Evolutionary conservation across 2,888 invertebrate genomes (phyloP).

Genomic region (Drosophila tanythrix): DNA sequence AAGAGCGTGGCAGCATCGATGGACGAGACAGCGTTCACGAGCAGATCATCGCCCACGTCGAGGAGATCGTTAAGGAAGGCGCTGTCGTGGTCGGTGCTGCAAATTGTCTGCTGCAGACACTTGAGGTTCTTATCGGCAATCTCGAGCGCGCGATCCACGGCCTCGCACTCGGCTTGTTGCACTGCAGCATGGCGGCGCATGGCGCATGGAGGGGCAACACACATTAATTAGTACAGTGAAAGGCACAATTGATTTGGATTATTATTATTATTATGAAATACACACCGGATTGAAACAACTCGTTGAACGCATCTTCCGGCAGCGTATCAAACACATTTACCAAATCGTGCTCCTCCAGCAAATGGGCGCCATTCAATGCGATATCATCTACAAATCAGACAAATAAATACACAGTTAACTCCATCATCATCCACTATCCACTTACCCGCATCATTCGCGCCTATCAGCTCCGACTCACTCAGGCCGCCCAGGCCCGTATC

Average conservation of each 20-base stretch:
- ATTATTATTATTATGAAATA: slow-evolving; percentile 65
- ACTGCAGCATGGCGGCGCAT: slow-evolving; percentile 65
- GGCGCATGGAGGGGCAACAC: slow-evolving; percentile 59
- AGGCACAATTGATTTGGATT: slow-evolving; percentile 60
- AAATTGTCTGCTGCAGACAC: slow-evolving; percentile 88
- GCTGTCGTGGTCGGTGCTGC: slow-evolving; percentile 76
- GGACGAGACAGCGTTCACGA: slow-evolving; percentile 78
- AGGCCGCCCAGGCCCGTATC: slow-evolving; percentile 87
- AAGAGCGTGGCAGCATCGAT: slow-evolving; percentile 82
- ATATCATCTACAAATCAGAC: slow-evolving; percentile 85
- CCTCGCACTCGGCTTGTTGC: slow-evolving; percentile 93
- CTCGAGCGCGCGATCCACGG: slow-evolving; percentile 93
- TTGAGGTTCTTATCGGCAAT: slow-evolving; percentile 91
- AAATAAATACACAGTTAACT: slow-evolving; percentile 2
- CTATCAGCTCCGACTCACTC: slow-evolving; percentile 87
- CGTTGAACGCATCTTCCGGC: slow-evolving; percentile 93
- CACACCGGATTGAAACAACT: slow-evolving; percentile 89
- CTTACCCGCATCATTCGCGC: slow-evolving; percentile 85
- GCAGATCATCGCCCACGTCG: slow-evolving; percentile 83
- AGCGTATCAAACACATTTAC: slow-evolving; percentile 91
- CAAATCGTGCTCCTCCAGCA: slow-evolving; percentile 90
- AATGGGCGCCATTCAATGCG: slow-evolving; percentile 86
- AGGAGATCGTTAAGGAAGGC: slow-evolving; percentile 84
- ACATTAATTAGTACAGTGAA: slow-evolving; percentile 76
- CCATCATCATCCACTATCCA: slow-evolving; percentile 9